Evolutionary conservation across 2,888 invertebrate genomes (phyloP).

Genomic region (Resseliella maxima): DNA sequence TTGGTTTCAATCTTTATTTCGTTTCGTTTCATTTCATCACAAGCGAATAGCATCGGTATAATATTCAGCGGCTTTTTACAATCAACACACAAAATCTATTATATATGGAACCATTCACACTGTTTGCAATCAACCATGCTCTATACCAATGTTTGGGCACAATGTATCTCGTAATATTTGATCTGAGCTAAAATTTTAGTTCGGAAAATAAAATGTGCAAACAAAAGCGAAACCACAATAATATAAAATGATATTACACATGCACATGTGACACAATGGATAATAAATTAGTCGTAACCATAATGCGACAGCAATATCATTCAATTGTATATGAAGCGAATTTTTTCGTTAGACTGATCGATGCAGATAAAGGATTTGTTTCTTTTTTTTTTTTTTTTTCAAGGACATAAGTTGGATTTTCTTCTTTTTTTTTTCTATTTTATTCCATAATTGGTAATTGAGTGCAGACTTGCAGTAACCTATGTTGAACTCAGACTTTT

Average conservation of each 20-base stretch:
- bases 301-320: conserved; percentile 17
- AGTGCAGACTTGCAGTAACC: no score
- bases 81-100: not conserved
- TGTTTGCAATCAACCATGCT: not conserved
- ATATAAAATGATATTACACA: conserved; percentile 19
- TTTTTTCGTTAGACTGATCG: no score
- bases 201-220: not conserved
- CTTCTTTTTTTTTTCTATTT: no score
- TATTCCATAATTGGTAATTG: no score
- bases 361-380: no score
- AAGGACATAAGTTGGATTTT: no score
- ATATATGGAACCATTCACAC: not conserved
- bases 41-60: not conserved
- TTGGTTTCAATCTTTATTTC: conserved; percentile 14
- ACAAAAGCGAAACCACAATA: conserved; percentile 28
- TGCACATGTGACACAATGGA: not conserved
- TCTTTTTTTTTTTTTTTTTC: no score
- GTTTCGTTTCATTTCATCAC: not conserved
- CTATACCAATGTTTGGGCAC: no score
- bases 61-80: not conserved
- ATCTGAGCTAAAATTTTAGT: not conserved
- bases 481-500: no score
- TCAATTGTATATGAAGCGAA: no score
- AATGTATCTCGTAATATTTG: not conserved
- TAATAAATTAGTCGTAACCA: not conserved